These are phyloP conservation scores for Andrena camellia DNA, from an alignment of 2,888 invertebrate genomes.

Conservation along the genomic window DNA sequence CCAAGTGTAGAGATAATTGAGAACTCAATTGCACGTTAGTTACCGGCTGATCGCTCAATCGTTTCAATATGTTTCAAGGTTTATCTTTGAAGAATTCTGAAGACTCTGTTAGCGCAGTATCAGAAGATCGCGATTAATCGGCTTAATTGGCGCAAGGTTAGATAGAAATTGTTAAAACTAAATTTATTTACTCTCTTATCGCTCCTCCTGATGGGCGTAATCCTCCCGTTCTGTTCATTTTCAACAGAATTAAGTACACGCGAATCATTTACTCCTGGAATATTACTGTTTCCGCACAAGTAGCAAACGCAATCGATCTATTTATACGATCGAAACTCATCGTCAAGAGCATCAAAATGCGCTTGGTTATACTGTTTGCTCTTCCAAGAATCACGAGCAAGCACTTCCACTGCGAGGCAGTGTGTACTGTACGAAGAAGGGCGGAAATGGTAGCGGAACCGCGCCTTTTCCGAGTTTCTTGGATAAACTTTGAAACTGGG, in stretches of 20 bases:
- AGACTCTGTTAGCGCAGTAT: neutral
- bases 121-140: neutral
- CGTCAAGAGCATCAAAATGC: neutral
- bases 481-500: constrained; percentile 39
- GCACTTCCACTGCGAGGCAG: neutral
- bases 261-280: neutral
- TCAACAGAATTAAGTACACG: neutral
- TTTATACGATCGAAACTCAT: neutral
- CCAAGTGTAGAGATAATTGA: neutral
- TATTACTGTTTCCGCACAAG: no score
- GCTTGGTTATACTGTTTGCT: neutral
- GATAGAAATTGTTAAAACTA: neutral
- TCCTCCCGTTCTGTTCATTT: no score
- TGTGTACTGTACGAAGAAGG: constrained; percentile 8
- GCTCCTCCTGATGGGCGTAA: neutral
- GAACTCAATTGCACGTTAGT: neutral
- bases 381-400: constrained; percentile 9
- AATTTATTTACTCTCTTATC: neutral
- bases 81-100: neutral
- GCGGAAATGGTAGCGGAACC: constrained; percentile 13
- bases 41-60: neutral
- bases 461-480: constrained; percentile 20
- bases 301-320: no score
- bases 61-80: neutral
- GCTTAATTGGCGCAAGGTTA: neutral